Evolutionary conservation across 2,797 vertebrate genomes (phyloP), one percentile per base, ranked within the genome.

Genomic region (Girardinus metallicus): DNA sequence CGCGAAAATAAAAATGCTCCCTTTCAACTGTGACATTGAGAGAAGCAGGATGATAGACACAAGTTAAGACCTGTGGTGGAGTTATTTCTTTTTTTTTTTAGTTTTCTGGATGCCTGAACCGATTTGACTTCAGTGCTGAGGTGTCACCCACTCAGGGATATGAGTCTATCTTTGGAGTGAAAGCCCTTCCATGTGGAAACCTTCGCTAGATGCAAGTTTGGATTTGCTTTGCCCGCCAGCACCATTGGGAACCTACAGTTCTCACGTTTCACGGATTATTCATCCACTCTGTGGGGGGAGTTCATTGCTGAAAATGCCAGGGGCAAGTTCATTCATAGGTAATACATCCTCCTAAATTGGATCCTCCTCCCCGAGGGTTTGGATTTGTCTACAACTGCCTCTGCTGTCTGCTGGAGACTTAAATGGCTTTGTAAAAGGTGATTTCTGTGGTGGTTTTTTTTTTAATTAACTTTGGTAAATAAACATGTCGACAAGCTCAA

Each of bases 391-490:
- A 78, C 83, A 77, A 78, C 75, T 29, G n/a, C 88, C 86, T 88
- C 88, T 86, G 84, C 89, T 87, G 86, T 90, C 88, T 88, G 85
- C 85, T 77, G 81, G 80, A 74, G 85, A 89, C 86, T 88, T 77
- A n/a, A 10, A 84, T 87, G 85, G 86, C 80, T 89, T 87, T 88
- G 85, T 94, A 80, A 92, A 91, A 92, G 89, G 91, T 91, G 92
- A 94, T 82, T 51, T 53, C 51, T 83, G 89, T 87, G 68, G 55
- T 64, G 51, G 3, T 53, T 53, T 23, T 80, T 36, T 77, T 64
- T 81, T 68, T 75, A 83, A 75, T 83, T 74, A 51, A n/a, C 71
- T 75, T 70, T 79, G 11, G 80, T 46, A 51, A 70, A 81, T 77
- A 83, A 83, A 78, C 74, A 80, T 4, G 13, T 29, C 73, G 71